Evolutionary conservation across 2,113 vertebrate species (phyloP), one percentile per base, ranked within the genome.

Genomic region (Tympanuchus pallidicinctus): DNA sequence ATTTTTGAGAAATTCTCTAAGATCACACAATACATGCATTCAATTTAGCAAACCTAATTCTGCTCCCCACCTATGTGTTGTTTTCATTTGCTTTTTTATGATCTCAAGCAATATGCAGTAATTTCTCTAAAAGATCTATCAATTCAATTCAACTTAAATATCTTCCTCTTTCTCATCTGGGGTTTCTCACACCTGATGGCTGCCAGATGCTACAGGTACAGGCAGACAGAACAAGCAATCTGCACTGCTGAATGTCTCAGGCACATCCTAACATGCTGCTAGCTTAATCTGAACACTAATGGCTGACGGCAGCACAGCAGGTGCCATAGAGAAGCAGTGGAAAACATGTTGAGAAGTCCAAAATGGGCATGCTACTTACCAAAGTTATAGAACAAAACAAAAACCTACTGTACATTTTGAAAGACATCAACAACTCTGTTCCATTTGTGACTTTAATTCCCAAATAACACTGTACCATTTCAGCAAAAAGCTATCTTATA

Each of bases 151-250:
- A 67, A 48, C 78, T 76, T 79, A 34, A 65, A 89, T 3, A 32
- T 18, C n/a, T 63, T 38, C 14, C 24, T 85, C 30, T 30, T 84
- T 28, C 72, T 88, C 92, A 60, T 80, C 65, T 91, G 85, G 85
- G 93, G 25, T 80, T 92, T 94, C 91, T 81, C 40, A 89, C 70
- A 87, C 86, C 82, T 94, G 91, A 94, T 79, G 92, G 82, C 65
- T 94, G 91, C 86, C 91, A 94, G 93, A 94, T 94, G 93, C 90
- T 96, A n/a, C 72, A 95, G 94, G 91, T 92, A 88, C 47, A 90
- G n/a, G 72, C 84, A 94, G 86, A 64, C 56, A 92, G 94, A 87
- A 88, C 60, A 52, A 3, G 10, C 91, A 93, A 92, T 92, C 94
- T 94, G 95, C 61, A 59, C 65, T 61, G 1, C 38, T 65, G 82